A percentile compares a stretch with the other conserved stretches of the same genome.
These are phyloP conservation scores for Coelinius sp. DNA, from an alignment of 2,888 invertebrate genomes.

Conservation along the genomic window DNA sequence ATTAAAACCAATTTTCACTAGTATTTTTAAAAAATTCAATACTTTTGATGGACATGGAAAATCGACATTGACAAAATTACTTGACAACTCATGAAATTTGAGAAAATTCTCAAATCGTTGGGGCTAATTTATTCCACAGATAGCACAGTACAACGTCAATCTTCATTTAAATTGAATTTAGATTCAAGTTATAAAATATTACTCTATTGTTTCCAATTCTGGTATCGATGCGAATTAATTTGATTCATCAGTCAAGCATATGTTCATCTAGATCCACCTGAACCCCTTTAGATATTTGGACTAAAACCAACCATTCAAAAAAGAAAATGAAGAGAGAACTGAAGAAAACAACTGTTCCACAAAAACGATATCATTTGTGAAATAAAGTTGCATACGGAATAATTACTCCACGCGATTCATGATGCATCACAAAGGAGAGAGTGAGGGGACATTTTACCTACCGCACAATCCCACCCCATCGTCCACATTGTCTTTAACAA, in stretches of 20 bases:
- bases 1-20: too few relatives aligned
- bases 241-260: not conserved
- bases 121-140: too few relatives aligned
- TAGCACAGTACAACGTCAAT: too few relatives aligned
- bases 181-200: too few relatives aligned
- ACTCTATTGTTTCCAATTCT: not conserved
- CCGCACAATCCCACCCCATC: constrained; percentile 28
- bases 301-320: too few relatives aligned
- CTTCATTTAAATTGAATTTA: too few relatives aligned
- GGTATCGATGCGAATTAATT: not conserved
- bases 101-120: too few relatives aligned
- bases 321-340: not conserved
- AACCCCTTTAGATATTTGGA: too few relatives aligned
- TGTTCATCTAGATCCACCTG: not conserved
- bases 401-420: constrained; percentile 57
- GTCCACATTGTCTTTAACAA: constrained; percentile 30
- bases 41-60: too few relatives aligned
- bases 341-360: constrained; percentile 5
- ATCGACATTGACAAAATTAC: too few relatives aligned
- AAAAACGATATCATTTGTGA: constrained; percentile 56
- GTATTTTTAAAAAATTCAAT: too few relatives aligned
- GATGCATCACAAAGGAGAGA: constrained; percentile 45
- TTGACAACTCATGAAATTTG: too few relatives aligned
- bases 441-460: constrained; percentile 29
- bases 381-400: constrained; percentile 53